Conservation (phyloP, 2,113 vertebrate species). For the Jaculus jaculus region DNA sequence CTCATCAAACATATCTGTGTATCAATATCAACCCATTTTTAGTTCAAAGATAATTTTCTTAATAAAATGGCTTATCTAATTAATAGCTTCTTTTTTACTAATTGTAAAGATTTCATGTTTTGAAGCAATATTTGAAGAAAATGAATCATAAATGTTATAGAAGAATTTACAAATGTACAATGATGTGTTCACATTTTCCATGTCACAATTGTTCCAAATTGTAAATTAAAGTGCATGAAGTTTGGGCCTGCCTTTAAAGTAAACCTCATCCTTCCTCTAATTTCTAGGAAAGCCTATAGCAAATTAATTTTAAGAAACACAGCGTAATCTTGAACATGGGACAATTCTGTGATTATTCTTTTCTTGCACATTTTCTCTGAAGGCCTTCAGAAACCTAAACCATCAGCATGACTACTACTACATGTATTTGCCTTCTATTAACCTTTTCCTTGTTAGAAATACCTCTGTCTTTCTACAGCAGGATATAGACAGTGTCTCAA, state of each 20-base stretch:
- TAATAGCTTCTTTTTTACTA: not conserved
- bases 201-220: not conserved
- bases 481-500: not conserved
- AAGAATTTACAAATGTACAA: not conserved
- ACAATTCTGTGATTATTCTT: not conserved
- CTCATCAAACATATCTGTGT: not conserved
- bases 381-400: not conserved
- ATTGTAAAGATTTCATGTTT: conserved; percentile 36
- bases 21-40: not conserved
- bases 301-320: conserved; percentile 12
- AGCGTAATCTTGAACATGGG: not conserved
- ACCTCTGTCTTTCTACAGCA: not conserved
- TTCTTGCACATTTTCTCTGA: not conserved
- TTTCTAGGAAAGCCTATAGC: not conserved
- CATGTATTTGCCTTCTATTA: not conserved
- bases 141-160: not conserved
- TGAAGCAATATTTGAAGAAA: not conserved
- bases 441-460: not conserved
- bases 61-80: not conserved
- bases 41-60: not conserved
- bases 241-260: not conserved
- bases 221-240: not conserved
- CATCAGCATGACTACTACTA: not conserved
- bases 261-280: not conserved
- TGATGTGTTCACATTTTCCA: not conserved